Base-by-base conservation (phyloP, 2,797 vertebrate species). In the Falco concolor region DNA sequence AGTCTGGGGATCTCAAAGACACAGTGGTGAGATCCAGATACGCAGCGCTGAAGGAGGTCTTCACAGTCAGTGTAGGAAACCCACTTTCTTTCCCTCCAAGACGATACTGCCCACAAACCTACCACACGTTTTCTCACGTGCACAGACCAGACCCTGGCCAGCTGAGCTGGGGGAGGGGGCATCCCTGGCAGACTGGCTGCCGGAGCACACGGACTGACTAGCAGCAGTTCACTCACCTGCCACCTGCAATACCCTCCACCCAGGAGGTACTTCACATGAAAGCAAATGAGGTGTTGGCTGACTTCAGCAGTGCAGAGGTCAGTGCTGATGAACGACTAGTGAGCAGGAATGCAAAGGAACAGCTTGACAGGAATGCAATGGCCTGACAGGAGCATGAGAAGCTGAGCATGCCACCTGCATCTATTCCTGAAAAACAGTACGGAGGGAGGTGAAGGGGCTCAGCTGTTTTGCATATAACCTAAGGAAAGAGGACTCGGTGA, bases 241-340 rank as follows among this genome's bases (percentile, higher is more conserved):
- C 77, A 77, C 68, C 40, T 63, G 49, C 91, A 82, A 59, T 86
- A 65, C 72, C 82, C 64, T 93, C 69, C 1, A 8, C 86, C 75
- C 88, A 77, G 91, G 74, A 95, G 90, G 81, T 78, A 72, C 86
- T 95, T 85, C 86, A 74, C n/a, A 72, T 89, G 96, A 96, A 97
- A 96, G 94, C 67, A 95, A 95, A 96, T 87, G 74, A 95, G 88
- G 93, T 96, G 88, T 79, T 84, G 83, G 90, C 90, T 93, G 96
- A 95, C 93, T 93, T 81, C 68, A 77, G 78, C 88, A 67, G 91
- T 52, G 88, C 93, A 95, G 93, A 89, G 96, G 94, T 96, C 94
- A 87, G 34, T 79, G 90, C 86, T 95, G 91, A 95, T 96, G 93
- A 90, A 96, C 94, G 88, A 68, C 60, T 47, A 38, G 85, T 30